phyloP scores from a whole-genome alignment of 2,888 invertebrate genomes.

The Megaustenia siamemsis region DNA sequence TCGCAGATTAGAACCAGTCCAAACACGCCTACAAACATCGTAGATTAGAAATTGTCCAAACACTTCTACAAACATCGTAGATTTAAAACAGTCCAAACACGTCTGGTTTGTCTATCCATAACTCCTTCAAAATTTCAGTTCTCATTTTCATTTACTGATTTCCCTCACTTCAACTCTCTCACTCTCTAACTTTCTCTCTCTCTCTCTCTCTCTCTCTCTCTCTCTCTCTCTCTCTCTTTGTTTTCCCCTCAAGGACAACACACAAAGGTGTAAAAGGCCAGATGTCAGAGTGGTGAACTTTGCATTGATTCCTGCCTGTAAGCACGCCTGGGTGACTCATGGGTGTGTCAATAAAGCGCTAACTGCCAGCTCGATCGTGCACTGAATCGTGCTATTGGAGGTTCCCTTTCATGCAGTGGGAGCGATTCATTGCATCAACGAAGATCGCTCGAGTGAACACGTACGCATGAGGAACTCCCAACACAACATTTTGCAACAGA shows the following conservation, averaged over 20 bases:
- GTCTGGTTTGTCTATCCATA: too few relatives aligned
- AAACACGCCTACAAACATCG: too few relatives aligned
- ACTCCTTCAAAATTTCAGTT: too few relatives aligned
- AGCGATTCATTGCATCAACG: conserved; percentile 38
- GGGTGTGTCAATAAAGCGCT: conserved; percentile 38
- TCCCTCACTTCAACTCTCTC: too few relatives aligned
- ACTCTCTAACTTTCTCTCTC: too few relatives aligned
- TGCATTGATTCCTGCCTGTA: conserved; percentile 27
- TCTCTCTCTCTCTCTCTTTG: background rate
- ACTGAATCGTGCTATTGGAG: conserved; percentile 21
- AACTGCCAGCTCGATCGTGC: conserved; percentile 34
- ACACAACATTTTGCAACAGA: conserved; percentile 34
- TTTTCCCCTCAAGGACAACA: background rate
- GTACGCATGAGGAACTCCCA: conserved; percentile 24
- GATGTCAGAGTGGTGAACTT: conserved; percentile 37
- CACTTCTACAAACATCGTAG: too few relatives aligned
- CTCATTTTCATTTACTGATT: too few relatives aligned
- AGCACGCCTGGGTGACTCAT: conserved; percentile 37
- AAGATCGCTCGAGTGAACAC: conserved; percentile 33
- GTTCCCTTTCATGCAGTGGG: conserved; percentile 5
- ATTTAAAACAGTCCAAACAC: too few relatives aligned
- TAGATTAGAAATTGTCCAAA: too few relatives aligned
- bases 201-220: too few relatives aligned
- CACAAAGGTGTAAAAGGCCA: conserved; percentile 33
- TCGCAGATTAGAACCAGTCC: too few relatives aligned